Base-by-base conservation (phyloP, 2,113 vertebrate species). In the Telmatochromis brachygnathus region DNA sequence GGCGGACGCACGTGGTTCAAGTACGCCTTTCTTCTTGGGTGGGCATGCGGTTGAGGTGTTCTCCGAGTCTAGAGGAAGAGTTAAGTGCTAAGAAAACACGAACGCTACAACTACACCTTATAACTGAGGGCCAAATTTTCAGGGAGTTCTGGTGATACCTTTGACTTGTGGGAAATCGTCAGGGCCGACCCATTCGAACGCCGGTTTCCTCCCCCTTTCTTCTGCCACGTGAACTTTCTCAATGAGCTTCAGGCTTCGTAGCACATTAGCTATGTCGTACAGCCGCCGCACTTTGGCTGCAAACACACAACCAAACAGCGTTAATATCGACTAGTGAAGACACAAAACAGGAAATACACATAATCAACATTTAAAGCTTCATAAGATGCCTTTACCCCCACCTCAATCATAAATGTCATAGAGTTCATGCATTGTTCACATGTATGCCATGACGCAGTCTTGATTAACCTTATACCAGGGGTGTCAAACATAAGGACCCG, bases 211-310 rank as follows among this genome's bases (percentile, higher is more conserved):
- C 2, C 98, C 98, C 81, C 97, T 96, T 86, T 97, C 97, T 49
- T 99, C 98, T 0, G 97, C 98, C 51, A 99, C 96, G 0, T 98
- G 98, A 81, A 99, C 97, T 92, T 99, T 99, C 95, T 98, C 97
- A 81, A 99, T 99, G 73, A 99, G 97, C 82, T 98, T 95, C 79
- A 99, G 96, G 93, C 98, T 99, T 85, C 97, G 98, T 75, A 99
- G 97, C 81, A 99, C 98, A 55, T 99, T 99, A 2, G 98, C 98
- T 17, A 99, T 99, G 85, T 99, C 98, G 82, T 99, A 99, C 81
- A 99, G 95, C 83, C 99, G 97, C 39, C 98, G 96, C 84, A 99
- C 98, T 96, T 99, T 99, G 77, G 98, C 99, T 99, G 94, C 8
- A 93, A 91, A 83, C 70, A 88, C 28, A 81, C 3, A 15, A 39